These are phyloP conservation scores for Zoanthus sociatus DNA, from an alignment of 92 coral and sea anemone genomes.

Conservation along the genomic window DNA sequence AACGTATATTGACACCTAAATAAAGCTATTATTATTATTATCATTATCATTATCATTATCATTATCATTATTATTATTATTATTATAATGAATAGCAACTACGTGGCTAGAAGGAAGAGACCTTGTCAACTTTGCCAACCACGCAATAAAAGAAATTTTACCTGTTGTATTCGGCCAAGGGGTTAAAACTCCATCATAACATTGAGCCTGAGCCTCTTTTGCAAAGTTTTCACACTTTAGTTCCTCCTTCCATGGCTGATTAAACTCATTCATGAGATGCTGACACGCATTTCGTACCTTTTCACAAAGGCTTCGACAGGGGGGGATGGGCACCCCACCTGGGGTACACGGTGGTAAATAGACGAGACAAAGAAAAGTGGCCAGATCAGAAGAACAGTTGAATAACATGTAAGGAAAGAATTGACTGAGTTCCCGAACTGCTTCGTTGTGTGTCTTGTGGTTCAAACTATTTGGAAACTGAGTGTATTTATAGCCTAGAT, in stretches of 20 bases:
- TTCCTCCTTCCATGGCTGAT: conserved; percentile 26
- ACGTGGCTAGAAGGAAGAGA: too few species aligned
- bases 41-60: too few species aligned
- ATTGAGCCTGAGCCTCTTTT: not conserved
- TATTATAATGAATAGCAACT: too few species aligned
- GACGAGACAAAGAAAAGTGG: conserved; percentile 24
- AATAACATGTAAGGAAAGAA: conserved; percentile 23
- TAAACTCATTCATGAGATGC: conserved; percentile 22
- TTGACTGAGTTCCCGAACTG: conserved; percentile 19
- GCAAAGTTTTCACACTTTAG: conserved; percentile 29
- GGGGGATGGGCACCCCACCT: not conserved
- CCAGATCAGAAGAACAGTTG: conserved; percentile 30
- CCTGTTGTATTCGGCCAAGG: not conserved
- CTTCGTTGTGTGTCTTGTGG: conserved; percentile 29
- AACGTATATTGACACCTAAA: too few species aligned
- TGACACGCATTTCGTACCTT: conserved; percentile 14
- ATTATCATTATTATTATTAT: too few species aligned
- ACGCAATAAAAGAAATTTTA: not conserved
- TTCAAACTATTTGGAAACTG: conserved; percentile 31
- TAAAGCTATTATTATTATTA: too few species aligned
- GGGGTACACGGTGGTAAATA: conserved; percentile 25
- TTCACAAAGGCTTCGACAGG: conserved; percentile 39
- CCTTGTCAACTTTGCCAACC: too few species aligned
- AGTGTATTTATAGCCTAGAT: conserved; percentile 26
- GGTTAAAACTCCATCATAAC: conserved; percentile 18